These are phyloP conservation scores for Clunio marinus DNA, from an alignment of 2,888 invertebrate genomes.

Conservation along the genomic window DNA sequence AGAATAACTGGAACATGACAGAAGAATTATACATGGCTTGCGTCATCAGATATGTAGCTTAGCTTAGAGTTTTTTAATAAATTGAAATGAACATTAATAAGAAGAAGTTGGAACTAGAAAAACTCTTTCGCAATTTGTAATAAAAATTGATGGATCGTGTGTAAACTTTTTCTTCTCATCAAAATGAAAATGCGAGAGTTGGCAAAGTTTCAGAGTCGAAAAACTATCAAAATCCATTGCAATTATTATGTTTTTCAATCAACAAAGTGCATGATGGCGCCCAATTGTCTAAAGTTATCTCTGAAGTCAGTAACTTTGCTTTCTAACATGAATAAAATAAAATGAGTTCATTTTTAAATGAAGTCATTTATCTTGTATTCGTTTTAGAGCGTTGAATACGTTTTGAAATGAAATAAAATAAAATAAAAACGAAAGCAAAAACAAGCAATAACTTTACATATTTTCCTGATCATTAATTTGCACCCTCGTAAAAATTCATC, in stretches of 20 bases:
- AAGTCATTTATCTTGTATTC: too few species aligned
- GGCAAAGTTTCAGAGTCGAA: slow-evolving; percentile 27
- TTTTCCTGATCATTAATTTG: slow-evolving; percentile 24
- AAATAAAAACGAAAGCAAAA: neutral
- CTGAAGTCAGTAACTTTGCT: too few species aligned
- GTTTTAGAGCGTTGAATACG: too few species aligned
- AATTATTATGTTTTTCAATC: neutral
- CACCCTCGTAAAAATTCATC: neutral
- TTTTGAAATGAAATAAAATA: neutral
- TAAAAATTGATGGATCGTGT: neutral
- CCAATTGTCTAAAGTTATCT: slow-evolving; percentile 29
- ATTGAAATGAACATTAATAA: neutral
- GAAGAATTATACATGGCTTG: neutral
- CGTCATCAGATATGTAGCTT: neutral
- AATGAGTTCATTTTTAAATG: neutral
- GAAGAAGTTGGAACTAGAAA: too few species aligned
- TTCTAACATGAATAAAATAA: neutral
- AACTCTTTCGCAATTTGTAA: too few species aligned
- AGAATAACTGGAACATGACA: neutral
- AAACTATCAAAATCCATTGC: neutral
- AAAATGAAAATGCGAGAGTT: neutral
- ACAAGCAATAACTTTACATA: neutral
- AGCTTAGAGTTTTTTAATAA: neutral
- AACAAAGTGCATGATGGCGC: neutral
- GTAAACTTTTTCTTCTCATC: neutral